These are phyloP conservation scores for Empidonax alnorum DNA, from an alignment of 2,113 vertebrate genomes.

Conservation along the genomic window DNA sequence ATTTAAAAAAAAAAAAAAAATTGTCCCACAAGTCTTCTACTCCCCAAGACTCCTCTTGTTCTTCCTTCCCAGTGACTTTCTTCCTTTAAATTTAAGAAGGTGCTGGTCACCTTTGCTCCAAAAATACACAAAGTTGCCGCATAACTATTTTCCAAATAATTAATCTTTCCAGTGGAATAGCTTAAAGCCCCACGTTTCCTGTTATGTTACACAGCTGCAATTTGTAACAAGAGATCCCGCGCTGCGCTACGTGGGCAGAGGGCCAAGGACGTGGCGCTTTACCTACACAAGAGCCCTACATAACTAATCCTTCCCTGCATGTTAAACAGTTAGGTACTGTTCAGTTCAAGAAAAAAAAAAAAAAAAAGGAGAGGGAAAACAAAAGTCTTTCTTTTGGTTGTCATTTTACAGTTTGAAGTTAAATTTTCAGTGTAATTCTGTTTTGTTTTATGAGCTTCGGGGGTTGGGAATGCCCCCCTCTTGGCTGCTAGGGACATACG, in stretches of 20 bases:
- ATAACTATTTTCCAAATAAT: slow-evolving; percentile 79
- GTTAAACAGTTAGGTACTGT: slow-evolving; percentile 76
- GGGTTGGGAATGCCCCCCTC: neutral
- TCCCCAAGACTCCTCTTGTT: neutral
- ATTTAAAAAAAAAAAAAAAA: neutral
- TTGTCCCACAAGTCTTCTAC: neutral
- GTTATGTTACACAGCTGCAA: slow-evolving; percentile 79
- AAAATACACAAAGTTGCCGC: slow-evolving; percentile 66
- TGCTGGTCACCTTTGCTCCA: slow-evolving; percentile 68
- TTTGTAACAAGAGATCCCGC: slow-evolving; percentile 77
- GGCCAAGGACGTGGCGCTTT: slow-evolving; percentile 74
- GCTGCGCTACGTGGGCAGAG: slow-evolving; percentile 60
- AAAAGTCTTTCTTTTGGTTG: slow-evolving; percentile 56
- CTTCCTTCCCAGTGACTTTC: neutral
- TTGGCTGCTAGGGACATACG: neutral
- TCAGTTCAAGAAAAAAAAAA: slow-evolving; percentile 35
- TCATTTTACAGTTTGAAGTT: neutral
- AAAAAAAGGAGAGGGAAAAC: slow-evolving; percentile 42
- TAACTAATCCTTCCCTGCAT: slow-evolving; percentile 75
- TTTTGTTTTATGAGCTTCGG: slow-evolving; percentile 3
- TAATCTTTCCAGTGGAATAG: slow-evolving; percentile 82
- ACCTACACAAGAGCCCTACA: slow-evolving; percentile 75
- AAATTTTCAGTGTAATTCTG: slow-evolving; percentile 9
- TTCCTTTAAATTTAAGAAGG: slow-evolving; percentile 62
- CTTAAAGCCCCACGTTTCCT: slow-evolving; percentile 78